A percentile compares a stretch with the other conserved stretches of the same genome.
Conservation (phyloP, 2,113 vertebrate species). For the Mustelus asterias region DNA sequence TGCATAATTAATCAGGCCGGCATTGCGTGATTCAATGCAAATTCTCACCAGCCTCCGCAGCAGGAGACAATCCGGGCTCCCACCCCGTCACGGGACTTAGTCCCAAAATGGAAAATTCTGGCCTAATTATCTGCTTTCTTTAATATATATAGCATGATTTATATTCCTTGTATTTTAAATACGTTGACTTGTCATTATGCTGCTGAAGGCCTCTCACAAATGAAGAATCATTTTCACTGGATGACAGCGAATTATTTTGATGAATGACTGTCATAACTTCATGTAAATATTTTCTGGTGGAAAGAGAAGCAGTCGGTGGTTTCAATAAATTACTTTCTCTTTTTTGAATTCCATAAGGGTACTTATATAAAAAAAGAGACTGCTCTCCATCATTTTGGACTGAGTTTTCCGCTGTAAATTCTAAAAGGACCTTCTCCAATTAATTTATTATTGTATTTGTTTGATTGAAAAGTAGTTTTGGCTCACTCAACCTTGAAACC, state of each 20-base stretch:
- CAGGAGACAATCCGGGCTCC: no score
- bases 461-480: constrained; percentile 21
- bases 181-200: neutral
- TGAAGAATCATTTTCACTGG: neutral
- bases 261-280: neutral
- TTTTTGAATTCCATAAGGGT: neutral
- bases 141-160: neutral
- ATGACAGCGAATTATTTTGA: neutral
- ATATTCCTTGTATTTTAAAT: neutral
- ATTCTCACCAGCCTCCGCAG: no score
- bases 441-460: neutral
- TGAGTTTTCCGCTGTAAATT: neutral
- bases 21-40: no score
- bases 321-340: neutral
- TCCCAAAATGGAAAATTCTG: no score
- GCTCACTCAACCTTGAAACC: neutral
- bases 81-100: no score
- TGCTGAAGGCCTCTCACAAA: neutral
- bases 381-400: neutral
- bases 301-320: neutral
- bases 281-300: neutral
- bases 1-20: no score
- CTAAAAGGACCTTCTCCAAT: neutral
- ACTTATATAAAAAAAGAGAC: neutral
- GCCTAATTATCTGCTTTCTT: neutral